Percentiles rank a stretch among this genome's conserved stretches.
Evolutionary conservation across 2,113 vertebrate species (phyloP).

Genomic region (Gopherus evgoodei): DNA sequence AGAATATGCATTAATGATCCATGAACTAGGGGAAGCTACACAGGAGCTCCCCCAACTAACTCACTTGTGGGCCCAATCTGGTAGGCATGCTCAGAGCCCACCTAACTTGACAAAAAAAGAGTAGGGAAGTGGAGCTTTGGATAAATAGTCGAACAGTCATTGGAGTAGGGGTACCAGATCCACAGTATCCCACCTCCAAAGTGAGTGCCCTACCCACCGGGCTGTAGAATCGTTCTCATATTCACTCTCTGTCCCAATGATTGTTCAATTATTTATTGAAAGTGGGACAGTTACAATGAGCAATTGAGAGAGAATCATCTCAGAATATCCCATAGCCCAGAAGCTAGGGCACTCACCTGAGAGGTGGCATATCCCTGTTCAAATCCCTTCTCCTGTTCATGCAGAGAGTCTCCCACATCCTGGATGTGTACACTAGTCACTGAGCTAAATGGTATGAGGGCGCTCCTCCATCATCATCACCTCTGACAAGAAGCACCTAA

Average conservation of each 20-base stretch:
- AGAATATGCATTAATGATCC: no score
- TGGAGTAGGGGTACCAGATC: no score
- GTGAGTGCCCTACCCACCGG: no score
- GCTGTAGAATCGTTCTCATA: background rate
- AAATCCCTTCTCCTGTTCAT: background rate
- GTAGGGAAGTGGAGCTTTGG: no score
- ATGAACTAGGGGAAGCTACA: no score
- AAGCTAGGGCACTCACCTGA: background rate
- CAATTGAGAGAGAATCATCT: background rate
- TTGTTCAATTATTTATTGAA: background rate
- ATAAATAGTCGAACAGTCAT: no score
- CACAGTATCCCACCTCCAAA: no score
- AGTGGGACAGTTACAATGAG: background rate
- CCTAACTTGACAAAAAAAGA: no score
- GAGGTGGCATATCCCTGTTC: background rate
- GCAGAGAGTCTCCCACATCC: background rate
- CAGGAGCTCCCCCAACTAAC: no score
- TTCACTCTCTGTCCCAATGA: background rate
- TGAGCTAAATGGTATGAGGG: background rate
- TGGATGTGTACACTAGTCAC: background rate
- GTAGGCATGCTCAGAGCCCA: no score
- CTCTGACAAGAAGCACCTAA: background rate
- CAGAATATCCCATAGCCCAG: background rate
- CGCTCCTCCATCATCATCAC: background rate
- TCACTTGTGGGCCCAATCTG: no score